Percentiles rank a stretch among this genome's conserved stretches.
Conservation (phyloP, 2,113 vertebrate genomes). For the Hyla sarda region DNA sequence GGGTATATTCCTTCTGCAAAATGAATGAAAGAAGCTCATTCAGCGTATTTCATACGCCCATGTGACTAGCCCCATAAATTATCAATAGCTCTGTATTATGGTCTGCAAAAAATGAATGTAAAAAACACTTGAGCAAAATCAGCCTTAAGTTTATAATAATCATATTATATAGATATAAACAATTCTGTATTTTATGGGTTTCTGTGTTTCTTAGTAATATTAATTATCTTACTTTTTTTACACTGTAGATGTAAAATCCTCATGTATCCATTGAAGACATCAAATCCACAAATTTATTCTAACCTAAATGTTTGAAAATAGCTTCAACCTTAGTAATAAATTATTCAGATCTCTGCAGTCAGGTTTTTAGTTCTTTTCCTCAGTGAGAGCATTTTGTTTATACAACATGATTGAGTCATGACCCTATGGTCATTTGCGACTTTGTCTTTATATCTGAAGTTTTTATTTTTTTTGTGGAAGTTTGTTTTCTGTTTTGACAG, state of each 20-base stretch:
- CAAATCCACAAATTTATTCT: slow-evolving; percentile 50
- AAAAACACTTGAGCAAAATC: no score
- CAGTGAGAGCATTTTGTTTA: slow-evolving; percentile 56
- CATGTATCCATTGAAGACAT: slow-evolving; percentile 14
- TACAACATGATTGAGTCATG: slow-evolving; percentile 57
- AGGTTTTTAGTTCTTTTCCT: slow-evolving; percentile 54
- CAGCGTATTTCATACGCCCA: no score
- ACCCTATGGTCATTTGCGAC: slow-evolving; percentile 53
- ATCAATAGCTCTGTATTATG: no score
- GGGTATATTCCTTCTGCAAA: no score
- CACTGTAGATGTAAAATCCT: slow-evolving; percentile 28
- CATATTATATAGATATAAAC: not conserved
- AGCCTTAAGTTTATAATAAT: no score
- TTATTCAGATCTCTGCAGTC: slow-evolving; percentile 57
- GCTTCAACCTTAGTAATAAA: slow-evolving; percentile 54
- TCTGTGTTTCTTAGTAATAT: not conserved
- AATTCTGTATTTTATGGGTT: not conserved
- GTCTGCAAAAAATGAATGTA: no score
- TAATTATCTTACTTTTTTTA: not conserved
- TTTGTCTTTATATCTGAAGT: slow-evolving; percentile 50
- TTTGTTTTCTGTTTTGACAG: slow-evolving; percentile 33
- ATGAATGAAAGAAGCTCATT: no score
- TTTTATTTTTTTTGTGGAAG: slow-evolving; percentile 20
- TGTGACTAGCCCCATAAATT: no score
- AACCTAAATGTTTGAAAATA: slow-evolving; percentile 52